phyloP scores from a whole-genome alignment of 2,888 invertebrate species.

The Lucinisca nassula region DNA sequence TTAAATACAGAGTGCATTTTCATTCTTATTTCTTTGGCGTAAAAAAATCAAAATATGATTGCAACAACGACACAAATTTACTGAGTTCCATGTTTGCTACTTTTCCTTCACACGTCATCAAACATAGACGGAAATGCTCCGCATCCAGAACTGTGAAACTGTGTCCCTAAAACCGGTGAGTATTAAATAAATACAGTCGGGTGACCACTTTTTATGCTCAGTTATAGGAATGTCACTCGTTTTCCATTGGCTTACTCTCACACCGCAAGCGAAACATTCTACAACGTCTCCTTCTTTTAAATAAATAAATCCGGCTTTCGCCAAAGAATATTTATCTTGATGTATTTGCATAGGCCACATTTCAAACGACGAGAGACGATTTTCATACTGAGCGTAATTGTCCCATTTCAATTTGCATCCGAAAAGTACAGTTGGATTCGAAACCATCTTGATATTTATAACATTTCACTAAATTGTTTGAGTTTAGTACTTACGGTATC shows the following conservation, averaged over 20 bases:
- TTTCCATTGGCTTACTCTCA: constrained; percentile 43
- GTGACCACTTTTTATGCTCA: constrained; percentile 45
- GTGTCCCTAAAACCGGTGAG: constrained; percentile 25
- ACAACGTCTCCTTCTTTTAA: constrained; percentile 55
- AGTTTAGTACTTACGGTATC: not conserved
- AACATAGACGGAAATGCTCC: not conserved
- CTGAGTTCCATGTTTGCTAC: constrained; percentile 28
- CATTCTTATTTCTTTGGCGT: constrained; percentile 35
- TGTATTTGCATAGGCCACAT: constrained; percentile 48
- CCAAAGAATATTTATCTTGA: constrained; percentile 44
- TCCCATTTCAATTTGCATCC: constrained; percentile 38
- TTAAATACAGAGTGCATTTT: constrained; percentile 33
- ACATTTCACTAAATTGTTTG: not conserved
- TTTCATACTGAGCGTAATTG: constrained; percentile 32
- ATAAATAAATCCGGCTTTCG: constrained; percentile 48
- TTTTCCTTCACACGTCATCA: not conserved
- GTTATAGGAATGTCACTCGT: constrained; percentile 18
- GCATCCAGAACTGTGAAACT: not conserved
- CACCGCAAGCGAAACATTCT: constrained; percentile 51
- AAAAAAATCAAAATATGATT: constrained; percentile 58
- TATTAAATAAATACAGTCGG: constrained; percentile 39
- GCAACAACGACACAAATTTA: constrained; percentile 31
- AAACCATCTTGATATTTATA: constrained; percentile 8
- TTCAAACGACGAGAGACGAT: constrained; percentile 32
- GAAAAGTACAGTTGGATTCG: constrained; percentile 31